Base-by-base conservation (phyloP, 1,140 invertebrate genomes). In the Carcinoscorpius rotundicauda region DNA sequence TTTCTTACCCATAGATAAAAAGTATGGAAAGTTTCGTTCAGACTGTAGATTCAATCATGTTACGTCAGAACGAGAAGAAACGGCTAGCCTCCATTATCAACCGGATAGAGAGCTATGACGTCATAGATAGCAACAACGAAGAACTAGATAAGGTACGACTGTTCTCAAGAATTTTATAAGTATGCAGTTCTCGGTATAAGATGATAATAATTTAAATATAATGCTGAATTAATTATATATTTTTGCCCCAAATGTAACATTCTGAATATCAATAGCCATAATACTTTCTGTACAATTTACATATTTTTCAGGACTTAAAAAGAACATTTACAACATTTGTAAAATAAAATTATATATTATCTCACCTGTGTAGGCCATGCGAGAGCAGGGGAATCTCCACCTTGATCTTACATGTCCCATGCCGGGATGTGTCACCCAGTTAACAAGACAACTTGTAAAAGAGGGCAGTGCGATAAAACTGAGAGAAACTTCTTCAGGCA, bases 101-200 rank as follows among this genome's bases (percentile, higher is more conserved):
- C 48, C 83, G 86, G 62, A 88, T 98, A 61, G 94, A 97, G 66
- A 82, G 84, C 55, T 97, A 93, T 73, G 93, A 97, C 75, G 86
- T 87, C 55, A 81, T 82, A 81, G 85, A 87, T 66, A 82, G 84
- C 4, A 84, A 84, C 70, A 55, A 55, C 53, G 88, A 91, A 64
- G 88, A 91, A 69, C 75, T 89, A 63, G 87, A 89, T 60, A 82
- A 81, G 68, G 76, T 86, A 61, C 29, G 29, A 29, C 29, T 29
- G 29, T 29, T 29, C 29, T 29, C 29, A 29, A 1, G 29, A 29
- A 29, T 29, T 29, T 2, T 29, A 29, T 29, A 29, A 29, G 29
- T 29, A 29, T 29, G 29, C 29, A 29, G 29, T 29, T 29, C 29
- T 29, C 29, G 29, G 29, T 29, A 29, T 29, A 29, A 29, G 29